phyloP scores from a whole-genome alignment of 2,888 invertebrate genomes.

The Neuroscelio doddi region DNA sequence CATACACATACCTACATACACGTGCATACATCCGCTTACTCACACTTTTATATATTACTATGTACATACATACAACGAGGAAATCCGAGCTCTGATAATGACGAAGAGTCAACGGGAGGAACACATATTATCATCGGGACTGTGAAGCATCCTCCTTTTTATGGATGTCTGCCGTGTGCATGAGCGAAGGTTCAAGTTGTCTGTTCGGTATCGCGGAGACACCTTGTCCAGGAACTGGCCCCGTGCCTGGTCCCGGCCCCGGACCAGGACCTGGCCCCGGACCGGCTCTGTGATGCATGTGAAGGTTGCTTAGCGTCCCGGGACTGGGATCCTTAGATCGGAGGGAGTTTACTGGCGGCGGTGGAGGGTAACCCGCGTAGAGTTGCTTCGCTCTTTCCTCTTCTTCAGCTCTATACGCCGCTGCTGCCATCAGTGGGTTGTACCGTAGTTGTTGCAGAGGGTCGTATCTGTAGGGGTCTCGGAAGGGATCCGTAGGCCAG shows the following conservation, averaged over 20 bases:
- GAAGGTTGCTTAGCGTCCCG: constrained; percentile 73
- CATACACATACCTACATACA: constrained; percentile 1
- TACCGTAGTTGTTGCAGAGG: constrained; percentile 80
- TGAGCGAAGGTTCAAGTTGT: constrained; percentile 62
- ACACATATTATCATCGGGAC: constrained; percentile 74
- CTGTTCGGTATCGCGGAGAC: constrained; percentile 36
- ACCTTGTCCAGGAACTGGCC: constrained; percentile 47
- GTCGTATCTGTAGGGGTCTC: constrained; percentile 79
- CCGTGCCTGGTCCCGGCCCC: constrained; percentile 71
- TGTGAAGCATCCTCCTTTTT: constrained; percentile 76
- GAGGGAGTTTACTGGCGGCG: constrained; percentile 74
- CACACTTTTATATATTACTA: too few species aligned
- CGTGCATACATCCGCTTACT: not conserved
- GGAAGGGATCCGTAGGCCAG: constrained; percentile 80
- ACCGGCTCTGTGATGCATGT: constrained; percentile 74
- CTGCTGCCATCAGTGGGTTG: constrained; percentile 86
- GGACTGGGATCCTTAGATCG: constrained; percentile 74
- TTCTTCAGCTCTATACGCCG: constrained; percentile 81
- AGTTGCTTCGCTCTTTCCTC: constrained; percentile 86
- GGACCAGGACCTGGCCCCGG: constrained; percentile 73
- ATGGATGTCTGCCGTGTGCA: constrained; percentile 71
- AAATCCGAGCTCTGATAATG: constrained; percentile 2
- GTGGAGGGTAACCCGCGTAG: constrained; percentile 82
- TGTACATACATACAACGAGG: constrained; percentile 7
- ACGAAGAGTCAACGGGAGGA: constrained; percentile 34